Base-by-base conservation (phyloP, 2,888 invertebrate species). In the Metacarcinus magister region DNA sequence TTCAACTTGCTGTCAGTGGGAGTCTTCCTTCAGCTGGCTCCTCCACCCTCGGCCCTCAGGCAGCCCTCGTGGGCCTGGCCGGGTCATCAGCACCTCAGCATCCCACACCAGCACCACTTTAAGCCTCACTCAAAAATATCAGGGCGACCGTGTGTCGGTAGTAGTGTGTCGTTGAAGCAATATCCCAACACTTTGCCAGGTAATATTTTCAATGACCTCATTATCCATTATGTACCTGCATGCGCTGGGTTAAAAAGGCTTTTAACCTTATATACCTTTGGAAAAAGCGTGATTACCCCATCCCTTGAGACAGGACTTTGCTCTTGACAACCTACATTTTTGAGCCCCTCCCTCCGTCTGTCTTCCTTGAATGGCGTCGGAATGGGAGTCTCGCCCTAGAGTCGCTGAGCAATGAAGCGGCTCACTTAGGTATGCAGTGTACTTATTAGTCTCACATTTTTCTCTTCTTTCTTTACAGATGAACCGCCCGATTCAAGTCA, bases 401-500 rank as follows among this genome's bases (percentile, higher is more conserved):
- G 13, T 7, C 32, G 10, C 23, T 82, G 82, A 16, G 82, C 82
- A 23, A 13, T 32, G 82, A 32, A 16, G 82, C 32, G 82, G 19
- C 67, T 16, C 32, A 82, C 82, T 82, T 8, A 82, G 13, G 8
- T 82, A 82, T 82, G 82, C 82, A 82, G 32, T 82, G 82, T 82
- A 82, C 28, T 82, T 13, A 82, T 82, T 32, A 82, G 82, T 4
- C 82, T 82, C 2, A 82, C 82, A 32, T 82, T 82, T 82, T 54
- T 94, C 67, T 97, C 97, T 97, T 97, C 97, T 97, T 98, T 97
- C 97, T 97, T 99, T 99, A 93, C 98, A 99, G 99, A 99, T 99
- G 99, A 99, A 99, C 98, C 99, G 99, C 97, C 98, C 98, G 97
- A 98, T 98, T 97, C 98, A 98, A 97, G 98, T 98, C 97, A 99